Evolutionary conservation across 1,140 invertebrate genomes (phyloP).

Genomic region (Pygmarrhopalites habei): DNA sequence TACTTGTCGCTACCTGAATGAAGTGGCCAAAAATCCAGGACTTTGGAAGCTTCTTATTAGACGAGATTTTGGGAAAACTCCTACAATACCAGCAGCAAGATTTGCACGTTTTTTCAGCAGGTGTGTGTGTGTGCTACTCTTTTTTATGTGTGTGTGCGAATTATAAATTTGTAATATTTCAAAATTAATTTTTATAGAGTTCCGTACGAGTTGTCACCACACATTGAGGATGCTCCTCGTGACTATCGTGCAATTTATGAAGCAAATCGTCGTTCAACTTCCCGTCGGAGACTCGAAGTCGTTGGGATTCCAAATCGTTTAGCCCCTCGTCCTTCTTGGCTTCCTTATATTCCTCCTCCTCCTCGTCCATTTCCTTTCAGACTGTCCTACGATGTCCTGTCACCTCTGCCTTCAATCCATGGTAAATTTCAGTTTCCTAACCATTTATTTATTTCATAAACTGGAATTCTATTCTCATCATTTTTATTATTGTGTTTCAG

Average conservation of each 20-base stretch:
- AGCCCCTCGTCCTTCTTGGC: not conserved
- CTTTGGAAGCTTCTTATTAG: not conserved
- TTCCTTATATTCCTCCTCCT: not conserved
- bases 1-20: not conserved
- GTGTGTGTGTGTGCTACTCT: too few species aligned
- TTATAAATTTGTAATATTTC: too few species aligned
- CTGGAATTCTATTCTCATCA: too few species aligned
- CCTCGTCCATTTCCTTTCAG: not conserved
- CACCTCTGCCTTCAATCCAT: too few species aligned
- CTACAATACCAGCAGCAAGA: not conserved
- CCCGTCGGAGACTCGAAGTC: not conserved
- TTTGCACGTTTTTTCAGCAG: not conserved
- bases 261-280: not conserved
- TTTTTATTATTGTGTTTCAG: too few species aligned
- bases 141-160: too few species aligned
- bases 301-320: not conserved
- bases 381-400: not conserved
- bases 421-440: too few species aligned
- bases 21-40: not conserved
- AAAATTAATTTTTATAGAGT: too few species aligned
- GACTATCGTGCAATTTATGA: constrained; percentile 1
- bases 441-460: too few species aligned
- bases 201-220: not conserved
- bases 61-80: not conserved
- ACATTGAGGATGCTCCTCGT: not conserved